Base-by-base conservation (phyloP, 37 sponge, comb jelly and placozoan genomes). In the Aplysina aerophoba region DNA sequence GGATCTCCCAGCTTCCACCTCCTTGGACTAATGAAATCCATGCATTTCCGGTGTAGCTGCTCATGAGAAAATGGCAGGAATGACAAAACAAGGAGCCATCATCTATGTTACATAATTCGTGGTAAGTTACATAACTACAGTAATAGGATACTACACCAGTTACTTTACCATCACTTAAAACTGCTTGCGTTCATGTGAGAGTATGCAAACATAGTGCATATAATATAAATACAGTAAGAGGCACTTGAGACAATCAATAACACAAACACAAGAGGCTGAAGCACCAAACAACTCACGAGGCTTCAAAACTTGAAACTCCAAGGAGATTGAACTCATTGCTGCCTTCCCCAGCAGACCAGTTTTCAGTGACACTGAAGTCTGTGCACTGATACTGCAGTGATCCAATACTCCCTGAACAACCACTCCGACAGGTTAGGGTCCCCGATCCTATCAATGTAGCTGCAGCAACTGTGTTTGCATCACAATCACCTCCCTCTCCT, bases 331-430 rank as follows among this genome's bases (percentile, higher is more conserved):
- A 21, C 21, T 34, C 53, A 59, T 75, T 39, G n/a, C 71, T 73
- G 28, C 77, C 55, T 33, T 85, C 61, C 15, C 85, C 85, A 57
- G 77, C 59, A 13, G 73, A 72, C 85, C 85, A 85, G 75, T 85
- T 75, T 57, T 85, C 85, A 58, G 59, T 21, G 35, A 31, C 44
- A 55, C 62, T 74, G 25, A 85, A 85, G 28, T 85, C 85, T 73
- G 85, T 85, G 39, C 85, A 85, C 31, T 75, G 54, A 44, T 72
- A 85, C 15, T 19, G 28, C 75, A 85, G 19, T 33, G n/a, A 40
- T 31, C 77, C 74, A 34, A 85, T 40, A 33, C 2, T 59, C 6
- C 85, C 85, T 38, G 40, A n/a, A 15, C 38, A 31, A 13, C 64
- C 28, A 28, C 24, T 62, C 4, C 28, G 5, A 74, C 85, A 85